Evolutionary conservation across 1,140 invertebrate genomes (phyloP), one percentile per base, ranked within the genome.

Genomic region (Drosophila biarmipes): DNA sequence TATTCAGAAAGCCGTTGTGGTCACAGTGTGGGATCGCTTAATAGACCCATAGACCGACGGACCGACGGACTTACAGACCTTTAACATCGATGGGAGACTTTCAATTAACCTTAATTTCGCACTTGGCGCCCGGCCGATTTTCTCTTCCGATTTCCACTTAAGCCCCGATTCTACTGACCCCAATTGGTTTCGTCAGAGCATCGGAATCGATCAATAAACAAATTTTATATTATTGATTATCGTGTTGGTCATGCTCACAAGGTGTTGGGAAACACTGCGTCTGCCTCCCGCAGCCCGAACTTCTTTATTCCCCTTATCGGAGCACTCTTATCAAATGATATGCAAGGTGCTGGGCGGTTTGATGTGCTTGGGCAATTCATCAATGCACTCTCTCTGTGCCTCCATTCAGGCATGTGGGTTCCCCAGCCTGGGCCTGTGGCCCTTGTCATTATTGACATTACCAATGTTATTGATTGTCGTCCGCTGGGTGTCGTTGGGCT

Each of bases 401-500:
- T 82, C 52, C 51, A 56, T 62, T 71, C 75, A 56, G 31, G 63
- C 37, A 59, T 35, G 63, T 40, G 64, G 57, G 64, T 45, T 58
- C 31, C 15, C 14, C 14, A 11, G 29, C 15, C 27, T 29, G 19
- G 49, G 15, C 55, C 51, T 73, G 62, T 68, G 37, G 71, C 29
- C 37, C 78, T 62, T 87, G 78, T 89, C 79, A 89, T 87, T 87
- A 89, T 87, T 87, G 82, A 82, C 82, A 87, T 87, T 82, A 89
- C 75, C 82, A 79, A 87, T 87, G 82, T 87, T 89, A 89, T 87
- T 82, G 84, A 89, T 87, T 79, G 84, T 76, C 66, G 51, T 53
- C 54, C 17, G 43, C 27, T 45, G 34, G 24, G 19, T 54, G 17
- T 55, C 43, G 12, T 38, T 78, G 66, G 54, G 29, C 24, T 68